phyloP scores from a whole-genome alignment of 1,140 invertebrate genomes.

The Aphelinus atriplicis region DNA sequence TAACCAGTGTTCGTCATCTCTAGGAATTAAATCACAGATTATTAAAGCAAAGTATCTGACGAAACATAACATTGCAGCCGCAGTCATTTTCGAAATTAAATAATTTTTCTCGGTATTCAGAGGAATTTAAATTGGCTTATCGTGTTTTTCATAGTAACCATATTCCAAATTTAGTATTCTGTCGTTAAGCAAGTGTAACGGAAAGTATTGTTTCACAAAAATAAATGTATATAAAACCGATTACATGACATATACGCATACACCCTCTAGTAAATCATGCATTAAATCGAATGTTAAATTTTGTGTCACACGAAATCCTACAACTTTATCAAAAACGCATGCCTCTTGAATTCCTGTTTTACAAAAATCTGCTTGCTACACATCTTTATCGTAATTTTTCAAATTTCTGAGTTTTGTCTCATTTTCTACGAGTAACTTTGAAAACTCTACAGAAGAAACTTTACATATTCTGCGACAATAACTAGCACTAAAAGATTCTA shows the following conservation, averaged over 20 bases:
- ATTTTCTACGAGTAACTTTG: slow-evolving; percentile 5
- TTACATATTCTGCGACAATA: slow-evolving; percentile 2
- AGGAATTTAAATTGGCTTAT: background rate
- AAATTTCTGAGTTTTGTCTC: background rate
- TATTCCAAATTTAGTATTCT: slow-evolving; percentile 25
- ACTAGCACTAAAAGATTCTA: background rate
- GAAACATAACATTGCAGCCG: slow-evolving; percentile 37
- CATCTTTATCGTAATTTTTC: background rate
- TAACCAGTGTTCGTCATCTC: background rate
- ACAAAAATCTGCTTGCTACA: background rate
- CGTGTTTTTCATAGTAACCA: background rate
- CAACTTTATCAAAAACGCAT: slow-evolving; percentile 16
- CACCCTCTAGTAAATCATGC: slow-evolving; percentile 34
- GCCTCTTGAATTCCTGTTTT: slow-evolving; percentile 27
- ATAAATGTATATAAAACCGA: slow-evolving; percentile 27
- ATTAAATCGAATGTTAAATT: slow-evolving; percentile 28
- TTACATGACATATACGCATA: background rate
- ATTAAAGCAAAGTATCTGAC: slow-evolving; percentile 38
- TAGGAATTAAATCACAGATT: slow-evolving; percentile 18
- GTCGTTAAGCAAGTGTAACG: slow-evolving; percentile 16
- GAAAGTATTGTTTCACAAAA: slow-evolving; percentile 20
- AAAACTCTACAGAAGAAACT: slow-evolving; percentile 19
- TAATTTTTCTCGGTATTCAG: background rate
- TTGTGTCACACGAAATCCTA: slow-evolving; percentile 20
- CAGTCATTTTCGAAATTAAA: slow-evolving; percentile 36